Evolutionary conservation across 1,140 invertebrate genomes (phyloP), one percentile per base, ranked within the genome.

Genomic region (Orchestia grillus): DNA sequence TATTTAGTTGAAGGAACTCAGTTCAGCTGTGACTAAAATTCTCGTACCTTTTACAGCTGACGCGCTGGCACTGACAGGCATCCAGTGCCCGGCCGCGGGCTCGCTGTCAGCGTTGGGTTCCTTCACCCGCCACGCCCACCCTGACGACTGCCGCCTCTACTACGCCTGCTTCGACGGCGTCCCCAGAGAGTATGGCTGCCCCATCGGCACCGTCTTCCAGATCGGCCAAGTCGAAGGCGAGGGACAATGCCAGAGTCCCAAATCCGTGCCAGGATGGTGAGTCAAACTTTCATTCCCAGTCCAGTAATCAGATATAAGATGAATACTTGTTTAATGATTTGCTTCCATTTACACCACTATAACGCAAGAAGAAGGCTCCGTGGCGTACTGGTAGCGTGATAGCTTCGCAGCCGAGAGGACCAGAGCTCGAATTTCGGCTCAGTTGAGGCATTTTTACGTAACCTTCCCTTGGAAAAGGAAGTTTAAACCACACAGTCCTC

Each of bases 191-290:
- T 99, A 99, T 97, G 99, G 99, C 96, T 99, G 99, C 97, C 99
- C 99, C 97, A 99, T 99, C 97, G 99, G 99, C 96, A 99, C 99
- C 43, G 99, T 99, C 36, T 99, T 99, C 98, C 99, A 99, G 97
- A 99, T 99, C 97, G 99, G 99, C 95, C 98, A 98, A 97, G 97
- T 98, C 97, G 98, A 99, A 96, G 99, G 98, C 97, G 98, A 98
- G 96, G 98, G 99, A 96, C 99, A 99, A 98, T 99, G 99, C 97
- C 98, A 99, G 97, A 99, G 99, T 97, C 99, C 99, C 96, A 98
- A 99, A 98, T 98, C 99, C 97, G 99, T 99, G 98, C 98, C 98
- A 97, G 99, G 99, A 98, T 99, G 99, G 99, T 99, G 97, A 98
- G 98, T 98, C 42, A n/a, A 95, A 90, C 57, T 77, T 77, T 77